Evolutionary conservation across 2,888 invertebrate species (phyloP).

Genomic region (Scaptomyza caliginosa): DNA sequence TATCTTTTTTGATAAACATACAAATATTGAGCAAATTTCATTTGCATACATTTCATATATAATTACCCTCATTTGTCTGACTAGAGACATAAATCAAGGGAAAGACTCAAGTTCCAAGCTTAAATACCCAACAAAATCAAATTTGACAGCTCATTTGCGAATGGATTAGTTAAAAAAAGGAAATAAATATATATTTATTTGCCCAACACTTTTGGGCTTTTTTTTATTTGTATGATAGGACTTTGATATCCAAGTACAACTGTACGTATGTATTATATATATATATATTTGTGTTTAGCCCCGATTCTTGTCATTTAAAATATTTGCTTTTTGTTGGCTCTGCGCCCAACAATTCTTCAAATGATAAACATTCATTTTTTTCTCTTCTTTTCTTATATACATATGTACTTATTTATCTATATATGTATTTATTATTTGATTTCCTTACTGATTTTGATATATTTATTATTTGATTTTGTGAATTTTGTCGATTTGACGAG

Average conservation of each 20-base stretch:
- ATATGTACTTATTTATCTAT: neutral
- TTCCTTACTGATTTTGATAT: constrained; percentile 1
- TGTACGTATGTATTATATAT: neutral
- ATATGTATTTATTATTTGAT: neutral
- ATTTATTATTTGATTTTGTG: constrained; percentile 17
- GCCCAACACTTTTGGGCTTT: neutral
- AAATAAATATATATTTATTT: neutral
- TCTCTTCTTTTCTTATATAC: constrained; percentile 7
- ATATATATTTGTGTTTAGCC: constrained; percentile 15
- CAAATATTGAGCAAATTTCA: too few relatives aligned
- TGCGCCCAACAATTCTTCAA: constrained; percentile 43
- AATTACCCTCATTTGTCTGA: constrained; percentile 29
- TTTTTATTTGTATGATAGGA: neutral
- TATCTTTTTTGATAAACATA: too few relatives aligned
- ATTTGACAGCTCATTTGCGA: constrained; percentile 5
- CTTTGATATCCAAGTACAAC: neutral
- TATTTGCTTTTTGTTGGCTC: constrained; percentile 44
- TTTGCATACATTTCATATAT: constrained; percentile 41
- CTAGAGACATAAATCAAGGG: constrained; percentile 9
- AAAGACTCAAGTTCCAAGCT: neutral
- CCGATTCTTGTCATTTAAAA: constrained; percentile 39
- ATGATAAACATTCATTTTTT: constrained; percentile 22
- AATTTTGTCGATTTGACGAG: constrained; percentile 14
- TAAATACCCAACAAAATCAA: constrained; percentile 14
- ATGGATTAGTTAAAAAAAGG: neutral